Evolutionary conservation across 2,888 invertebrate genomes (phyloP).

Genomic region (Arrhopalites spinosus): DNA sequence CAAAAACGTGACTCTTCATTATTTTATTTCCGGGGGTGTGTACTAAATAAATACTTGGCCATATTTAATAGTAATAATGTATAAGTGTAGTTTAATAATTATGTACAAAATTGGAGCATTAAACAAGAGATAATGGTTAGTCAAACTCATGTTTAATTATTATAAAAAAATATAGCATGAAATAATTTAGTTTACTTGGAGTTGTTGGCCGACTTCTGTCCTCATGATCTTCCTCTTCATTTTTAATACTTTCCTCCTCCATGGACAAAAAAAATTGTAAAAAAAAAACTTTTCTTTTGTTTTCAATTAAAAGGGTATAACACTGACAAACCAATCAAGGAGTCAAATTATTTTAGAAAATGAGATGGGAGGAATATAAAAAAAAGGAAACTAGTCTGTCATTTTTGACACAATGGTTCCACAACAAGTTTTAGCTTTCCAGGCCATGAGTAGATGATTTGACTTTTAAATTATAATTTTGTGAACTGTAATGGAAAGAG

Average conservation of each 20-base stretch:
- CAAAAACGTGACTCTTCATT: background rate
- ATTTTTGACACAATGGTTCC: too few species aligned
- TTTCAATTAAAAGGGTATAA: background rate
- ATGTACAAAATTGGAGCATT: too few species aligned
- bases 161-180: background rate
- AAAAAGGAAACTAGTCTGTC: background rate
- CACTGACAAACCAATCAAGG: background rate
- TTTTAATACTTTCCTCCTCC: constrained; percentile 20
- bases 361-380: background rate
- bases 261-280: too few species aligned
- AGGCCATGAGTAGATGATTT: too few species aligned
- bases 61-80: background rate
- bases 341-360: too few species aligned
- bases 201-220: constrained; percentile 51
- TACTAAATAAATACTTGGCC: background rate
- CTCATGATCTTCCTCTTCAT: constrained; percentile 31
- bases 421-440: background rate
- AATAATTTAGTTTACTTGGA: constrained; percentile 48
- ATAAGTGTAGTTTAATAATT: background rate
- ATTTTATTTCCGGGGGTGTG: background rate
- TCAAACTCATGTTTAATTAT: background rate
- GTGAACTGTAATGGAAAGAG: too few species aligned
- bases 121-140: too few species aligned
- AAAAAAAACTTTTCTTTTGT: background rate
- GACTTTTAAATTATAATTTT: too few species aligned